These are phyloP conservation scores for Atopsyche davidsoni DNA, from an alignment of 1,140 invertebrate species.

Conservation along the genomic window DNA sequence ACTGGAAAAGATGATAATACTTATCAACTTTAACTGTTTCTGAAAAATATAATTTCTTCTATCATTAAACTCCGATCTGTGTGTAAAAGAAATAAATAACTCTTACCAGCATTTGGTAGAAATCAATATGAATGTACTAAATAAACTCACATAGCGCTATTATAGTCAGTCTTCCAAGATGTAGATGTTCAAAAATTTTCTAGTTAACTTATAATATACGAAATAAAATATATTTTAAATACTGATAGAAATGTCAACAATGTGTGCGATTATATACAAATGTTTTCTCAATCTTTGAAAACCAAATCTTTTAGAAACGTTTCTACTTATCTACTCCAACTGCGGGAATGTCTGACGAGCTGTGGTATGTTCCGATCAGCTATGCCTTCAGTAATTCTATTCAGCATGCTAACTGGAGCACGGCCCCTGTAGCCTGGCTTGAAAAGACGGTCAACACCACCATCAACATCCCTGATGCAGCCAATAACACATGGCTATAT, in stretches of 20 bases:
- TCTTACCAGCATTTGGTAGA: too few relatives aligned
- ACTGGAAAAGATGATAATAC: too few relatives aligned
- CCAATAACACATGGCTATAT: conserved; percentile 36
- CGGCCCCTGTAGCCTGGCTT: conserved; percentile 37
- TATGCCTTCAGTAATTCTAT: conserved; percentile 32
- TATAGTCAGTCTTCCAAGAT: too few relatives aligned
- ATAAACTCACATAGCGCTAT: too few relatives aligned
- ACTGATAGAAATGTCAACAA: not conserved
- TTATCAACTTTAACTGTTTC: too few relatives aligned
- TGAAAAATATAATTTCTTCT: too few relatives aligned
- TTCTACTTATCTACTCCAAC: conserved; percentile 39
- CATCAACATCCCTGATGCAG: conserved; percentile 30
- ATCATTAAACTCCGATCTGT: too few relatives aligned
- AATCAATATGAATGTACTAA: too few relatives aligned
- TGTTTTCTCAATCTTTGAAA: not conserved
- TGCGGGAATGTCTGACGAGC: conserved; percentile 34
- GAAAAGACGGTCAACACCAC: conserved; percentile 29
- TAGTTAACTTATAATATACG: not conserved
- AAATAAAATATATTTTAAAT: not conserved
- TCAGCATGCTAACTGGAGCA: conserved; percentile 27
- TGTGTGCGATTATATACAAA: not conserved
- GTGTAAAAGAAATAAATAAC: too few relatives aligned
- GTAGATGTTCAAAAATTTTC: too few relatives aligned
- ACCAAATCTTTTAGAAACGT: conserved; percentile 40
- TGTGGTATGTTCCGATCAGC: conserved; percentile 44